These are phyloP conservation scores for Pteronotus mesoamericanus DNA, from an alignment of 2,797 vertebrate genomes.

Conservation along the genomic window DNA sequence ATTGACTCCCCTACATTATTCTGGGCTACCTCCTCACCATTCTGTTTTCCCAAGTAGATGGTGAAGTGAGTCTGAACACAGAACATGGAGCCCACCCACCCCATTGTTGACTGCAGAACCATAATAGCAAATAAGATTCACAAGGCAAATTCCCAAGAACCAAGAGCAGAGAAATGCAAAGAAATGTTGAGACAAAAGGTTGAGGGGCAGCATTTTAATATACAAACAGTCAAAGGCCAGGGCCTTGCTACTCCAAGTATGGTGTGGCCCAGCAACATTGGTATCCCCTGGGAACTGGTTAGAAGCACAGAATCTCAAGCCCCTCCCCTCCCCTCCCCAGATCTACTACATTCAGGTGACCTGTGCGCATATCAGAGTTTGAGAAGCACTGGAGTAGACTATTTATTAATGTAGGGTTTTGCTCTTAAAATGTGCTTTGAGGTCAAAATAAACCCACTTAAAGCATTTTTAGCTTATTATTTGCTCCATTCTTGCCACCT, in stretches of 20 bases:
- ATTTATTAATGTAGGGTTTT: not conserved
- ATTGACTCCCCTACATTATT: not conserved
- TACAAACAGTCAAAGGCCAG: not conserved
- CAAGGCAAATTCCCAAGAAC: not conserved
- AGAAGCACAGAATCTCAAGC: not conserved
- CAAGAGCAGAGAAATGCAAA: slow-evolving; percentile 9
- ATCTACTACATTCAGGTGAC: not conserved
- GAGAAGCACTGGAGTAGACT: not conserved
- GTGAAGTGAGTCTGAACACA: not conserved
- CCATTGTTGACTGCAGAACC: not conserved
- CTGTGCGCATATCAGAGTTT: not conserved
- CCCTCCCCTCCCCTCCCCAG: not conserved
- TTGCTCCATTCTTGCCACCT: not conserved
- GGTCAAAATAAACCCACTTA: not conserved
- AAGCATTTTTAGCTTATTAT: not conserved
- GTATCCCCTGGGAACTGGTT: not conserved
- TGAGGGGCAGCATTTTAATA: slow-evolving; percentile 62
- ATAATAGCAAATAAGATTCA: not conserved
- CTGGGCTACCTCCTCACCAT: not conserved
- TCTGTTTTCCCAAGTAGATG: not conserved
- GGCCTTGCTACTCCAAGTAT: not conserved
- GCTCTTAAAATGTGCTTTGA: not conserved
- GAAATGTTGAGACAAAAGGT: not conserved
- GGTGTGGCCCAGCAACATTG: not conserved
- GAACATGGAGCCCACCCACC: too few relatives aligned